Evolutionary conservation across 2,113 vertebrate species (phyloP).

Genomic region (Alexandromys fortis): DNA sequence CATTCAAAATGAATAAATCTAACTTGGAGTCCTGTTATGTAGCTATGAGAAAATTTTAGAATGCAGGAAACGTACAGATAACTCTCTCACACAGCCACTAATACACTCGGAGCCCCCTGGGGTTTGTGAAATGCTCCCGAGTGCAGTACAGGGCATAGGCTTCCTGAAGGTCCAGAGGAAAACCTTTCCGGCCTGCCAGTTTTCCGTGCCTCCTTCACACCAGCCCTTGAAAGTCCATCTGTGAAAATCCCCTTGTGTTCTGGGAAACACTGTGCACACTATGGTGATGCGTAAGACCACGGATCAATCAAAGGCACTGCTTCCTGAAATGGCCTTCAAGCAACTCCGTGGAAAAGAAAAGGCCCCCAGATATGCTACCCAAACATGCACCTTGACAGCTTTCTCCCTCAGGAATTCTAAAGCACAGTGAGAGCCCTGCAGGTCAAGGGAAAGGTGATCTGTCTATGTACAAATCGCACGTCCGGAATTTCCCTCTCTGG

Average conservation of each 20-base stretch:
- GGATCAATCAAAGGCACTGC: conserved; percentile 22
- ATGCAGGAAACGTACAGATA: not conserved
- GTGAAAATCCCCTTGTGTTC: not conserved
- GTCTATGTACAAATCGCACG: not conserved
- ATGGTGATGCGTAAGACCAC: not conserved
- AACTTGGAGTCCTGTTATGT: not conserved
- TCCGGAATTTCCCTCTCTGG: conserved; percentile 28
- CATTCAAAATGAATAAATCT: not conserved
- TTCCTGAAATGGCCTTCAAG: not conserved
- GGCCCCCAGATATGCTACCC: conserved; percentile 34
- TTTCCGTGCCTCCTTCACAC: conserved; percentile 10
- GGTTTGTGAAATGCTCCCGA: not conserved
- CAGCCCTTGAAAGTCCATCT: not conserved
- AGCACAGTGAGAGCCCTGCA: not conserved
- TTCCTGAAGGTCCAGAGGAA: not conserved
- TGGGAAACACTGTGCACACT: conserved; percentile 13
- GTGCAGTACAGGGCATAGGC: not conserved
- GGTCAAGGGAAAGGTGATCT: conserved; percentile 35
- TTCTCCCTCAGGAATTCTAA: conserved; percentile 45
- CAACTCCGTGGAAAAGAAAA: not conserved
- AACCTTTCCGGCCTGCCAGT: not conserved
- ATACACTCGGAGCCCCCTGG: not conserved
- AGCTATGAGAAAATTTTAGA: not conserved
- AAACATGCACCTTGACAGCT: conserved; percentile 44
- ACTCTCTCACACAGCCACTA: not conserved